A percentile compares a stretch with the other conserved stretches of the same genome.
These are phyloP conservation scores for Elanoides forficatus DNA, from an alignment of 2,113 vertebrate genomes.

Conservation along the genomic window DNA sequence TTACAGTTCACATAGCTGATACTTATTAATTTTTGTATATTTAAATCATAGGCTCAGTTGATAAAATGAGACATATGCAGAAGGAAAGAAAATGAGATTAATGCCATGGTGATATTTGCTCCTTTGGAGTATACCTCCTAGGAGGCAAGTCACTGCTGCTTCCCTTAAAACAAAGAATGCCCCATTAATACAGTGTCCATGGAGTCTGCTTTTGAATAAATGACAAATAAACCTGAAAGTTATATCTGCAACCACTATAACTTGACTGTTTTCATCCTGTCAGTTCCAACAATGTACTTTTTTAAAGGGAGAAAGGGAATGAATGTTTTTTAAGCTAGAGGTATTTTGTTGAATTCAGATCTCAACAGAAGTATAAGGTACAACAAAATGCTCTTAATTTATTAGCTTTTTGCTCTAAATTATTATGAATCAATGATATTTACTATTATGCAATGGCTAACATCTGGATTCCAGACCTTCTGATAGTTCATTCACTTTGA, in stretches of 20 bases:
- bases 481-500: background rate
- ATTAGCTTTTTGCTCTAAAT: background rate
- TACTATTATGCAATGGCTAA: background rate
- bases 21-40: background rate
- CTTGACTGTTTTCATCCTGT: background rate
- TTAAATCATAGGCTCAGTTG: background rate
- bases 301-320: background rate
- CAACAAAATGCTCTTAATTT: background rate
- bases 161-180: background rate
- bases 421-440: background rate
- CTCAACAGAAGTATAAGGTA: background rate
- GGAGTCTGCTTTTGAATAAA: background rate
- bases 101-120: background rate
- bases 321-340: background rate
- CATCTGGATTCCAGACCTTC: background rate
- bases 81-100: background rate
- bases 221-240: background rate
- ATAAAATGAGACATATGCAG: background rate
- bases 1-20: background rate
- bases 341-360: background rate
- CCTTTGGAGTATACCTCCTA: background rate
- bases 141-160: background rate
- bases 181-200: background rate
- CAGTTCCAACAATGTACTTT: background rate
- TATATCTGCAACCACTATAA: background rate